These are phyloP conservation scores for Rhinoptilus africanus DNA, from an alignment of 2,113 vertebrate genomes.

Conservation along the genomic window DNA sequence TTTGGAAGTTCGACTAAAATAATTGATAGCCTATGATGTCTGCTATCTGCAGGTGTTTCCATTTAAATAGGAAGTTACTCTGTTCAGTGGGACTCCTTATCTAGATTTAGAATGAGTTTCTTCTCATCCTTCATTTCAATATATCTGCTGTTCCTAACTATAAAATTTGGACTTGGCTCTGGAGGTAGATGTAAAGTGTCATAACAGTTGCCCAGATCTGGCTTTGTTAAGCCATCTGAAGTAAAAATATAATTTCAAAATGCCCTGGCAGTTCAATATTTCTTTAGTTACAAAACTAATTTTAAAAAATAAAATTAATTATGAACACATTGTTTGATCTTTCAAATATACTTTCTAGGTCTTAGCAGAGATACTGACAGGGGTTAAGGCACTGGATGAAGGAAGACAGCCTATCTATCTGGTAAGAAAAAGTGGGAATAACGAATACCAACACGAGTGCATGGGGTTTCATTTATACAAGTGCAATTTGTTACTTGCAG, in stretches of 20 bases:
- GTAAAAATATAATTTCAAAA: not conserved
- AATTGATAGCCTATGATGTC: not conserved
- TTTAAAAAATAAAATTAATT: not conserved
- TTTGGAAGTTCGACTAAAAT: not conserved
- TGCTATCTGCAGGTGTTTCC: not conserved
- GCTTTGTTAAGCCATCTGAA: not conserved
- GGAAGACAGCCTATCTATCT: slow-evolving; percentile 67
- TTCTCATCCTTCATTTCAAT: not conserved
- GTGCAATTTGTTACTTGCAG: not conserved
- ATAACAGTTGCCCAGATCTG: not conserved
- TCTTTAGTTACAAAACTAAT: not conserved
- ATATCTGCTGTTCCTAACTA: not conserved
- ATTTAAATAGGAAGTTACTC: not conserved
- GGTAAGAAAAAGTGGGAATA: slow-evolving; percentile 62
- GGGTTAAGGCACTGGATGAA: slow-evolving; percentile 72
- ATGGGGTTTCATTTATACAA: not conserved
- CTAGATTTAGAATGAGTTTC: not conserved
- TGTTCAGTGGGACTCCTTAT: not conserved
- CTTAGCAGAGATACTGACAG: slow-evolving; percentile 76
- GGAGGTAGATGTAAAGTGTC: not conserved
- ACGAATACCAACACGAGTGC: not conserved
- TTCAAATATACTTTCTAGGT: slow-evolving; percentile 58
- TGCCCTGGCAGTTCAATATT: not conserved
- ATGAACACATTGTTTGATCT: not conserved
- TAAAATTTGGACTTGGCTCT: not conserved